Percentiles rank a stretch among this genome's conserved stretches.
Evolutionary conservation across 2,113 vertebrate genomes (phyloP).

Genomic region (Neodon shergylaensis): DNA sequence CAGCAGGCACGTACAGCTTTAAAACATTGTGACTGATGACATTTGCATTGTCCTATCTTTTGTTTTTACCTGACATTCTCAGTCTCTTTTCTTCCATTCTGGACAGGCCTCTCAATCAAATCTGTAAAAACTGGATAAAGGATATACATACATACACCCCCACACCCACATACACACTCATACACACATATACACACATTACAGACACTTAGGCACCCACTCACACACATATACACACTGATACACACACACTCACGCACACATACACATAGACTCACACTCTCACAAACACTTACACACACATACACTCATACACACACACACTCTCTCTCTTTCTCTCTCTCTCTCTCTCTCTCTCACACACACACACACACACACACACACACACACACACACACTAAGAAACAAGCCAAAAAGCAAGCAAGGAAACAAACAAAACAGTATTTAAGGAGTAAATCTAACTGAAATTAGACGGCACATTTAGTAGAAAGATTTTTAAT

Average conservation of each 20-base stretch:
- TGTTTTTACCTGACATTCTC: background rate
- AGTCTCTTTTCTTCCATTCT: background rate
- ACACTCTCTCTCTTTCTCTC: too few relatives aligned
- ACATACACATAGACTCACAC: background rate
- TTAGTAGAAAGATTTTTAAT: background rate
- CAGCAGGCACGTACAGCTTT: background rate
- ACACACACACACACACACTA: background rate
- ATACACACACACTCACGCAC: background rate
- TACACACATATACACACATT: background rate
- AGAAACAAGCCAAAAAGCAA: background rate
- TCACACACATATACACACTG: background rate
- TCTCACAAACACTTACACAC: background rate
- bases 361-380: background rate
- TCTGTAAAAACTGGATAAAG: background rate
- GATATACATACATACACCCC: background rate
- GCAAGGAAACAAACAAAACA: background rate
- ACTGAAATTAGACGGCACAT: background rate
- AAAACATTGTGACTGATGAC: background rate
- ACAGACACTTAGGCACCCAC: too few relatives aligned
- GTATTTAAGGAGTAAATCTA: conserved; percentile 20
- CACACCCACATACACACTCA: background rate
- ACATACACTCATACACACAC: background rate
- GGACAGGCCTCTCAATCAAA: conserved; percentile 1
- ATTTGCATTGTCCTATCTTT: background rate
- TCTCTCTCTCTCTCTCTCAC: background rate